phyloP scores from a whole-genome alignment of 2,888 invertebrate species.

The Pandemis corylana region DNA sequence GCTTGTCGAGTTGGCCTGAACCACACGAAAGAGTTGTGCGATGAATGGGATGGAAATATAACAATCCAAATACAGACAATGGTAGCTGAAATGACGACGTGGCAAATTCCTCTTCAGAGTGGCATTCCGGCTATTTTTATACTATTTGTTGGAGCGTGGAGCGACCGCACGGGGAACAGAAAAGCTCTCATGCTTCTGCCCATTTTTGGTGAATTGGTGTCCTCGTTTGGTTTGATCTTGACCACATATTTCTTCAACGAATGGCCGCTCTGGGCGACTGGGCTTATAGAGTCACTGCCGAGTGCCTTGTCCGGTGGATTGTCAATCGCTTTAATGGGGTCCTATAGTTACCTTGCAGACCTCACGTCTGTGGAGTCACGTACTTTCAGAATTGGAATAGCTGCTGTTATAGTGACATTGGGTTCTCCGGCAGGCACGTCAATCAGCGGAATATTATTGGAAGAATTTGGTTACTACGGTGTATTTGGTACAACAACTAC shows the following conservation, averaged over 20 bases:
- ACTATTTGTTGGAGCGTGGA: conserved; percentile 86
- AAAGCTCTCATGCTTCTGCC: conserved; percentile 85
- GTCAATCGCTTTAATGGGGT: conserved; percentile 83
- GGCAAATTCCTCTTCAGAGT: conserved; percentile 83
- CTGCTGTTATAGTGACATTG: conserved; percentile 81
- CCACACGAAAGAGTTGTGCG: conserved; percentile 79
- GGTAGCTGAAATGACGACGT: conserved; percentile 82
- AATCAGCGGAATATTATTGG: conserved; percentile 80
- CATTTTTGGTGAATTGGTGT: conserved; percentile 81
- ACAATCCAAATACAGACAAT: conserved; percentile 60
- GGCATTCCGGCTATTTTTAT: conserved; percentile 84
- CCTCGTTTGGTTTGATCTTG: conserved; percentile 78
- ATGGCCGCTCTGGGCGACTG: conserved; percentile 83
- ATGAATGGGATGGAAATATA: conserved; percentile 52
- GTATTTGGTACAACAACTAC: conserved; percentile 67
- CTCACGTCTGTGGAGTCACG: conserved; percentile 84
- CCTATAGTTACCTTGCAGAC: conserved; percentile 86
- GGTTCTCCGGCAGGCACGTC: conserved; percentile 80
- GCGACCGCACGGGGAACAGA: conserved; percentile 84
- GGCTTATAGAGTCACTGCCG: conserved; percentile 81
- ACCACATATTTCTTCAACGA: conserved; percentile 83
- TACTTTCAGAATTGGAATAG: conserved; percentile 86
- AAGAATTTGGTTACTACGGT: conserved; percentile 75
- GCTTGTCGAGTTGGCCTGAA: conserved; percentile 82
- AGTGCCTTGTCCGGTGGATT: conserved; percentile 85